Evolutionary conservation across 2,888 invertebrate species (phyloP).

Genomic region (Saturnia japonica): DNA sequence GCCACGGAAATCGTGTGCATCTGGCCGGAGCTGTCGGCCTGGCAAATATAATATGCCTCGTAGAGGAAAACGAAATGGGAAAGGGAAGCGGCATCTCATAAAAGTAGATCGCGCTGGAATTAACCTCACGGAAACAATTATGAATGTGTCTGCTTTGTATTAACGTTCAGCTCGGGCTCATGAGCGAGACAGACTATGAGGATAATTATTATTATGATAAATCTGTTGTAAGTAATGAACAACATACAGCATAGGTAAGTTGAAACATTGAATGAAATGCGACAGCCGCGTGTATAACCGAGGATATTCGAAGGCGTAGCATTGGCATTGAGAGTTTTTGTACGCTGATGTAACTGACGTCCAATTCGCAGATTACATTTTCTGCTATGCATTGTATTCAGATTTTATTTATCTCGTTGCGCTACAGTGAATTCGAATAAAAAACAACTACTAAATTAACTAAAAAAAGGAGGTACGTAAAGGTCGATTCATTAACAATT

Average conservation of each 20-base stretch:
- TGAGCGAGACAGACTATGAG: neutral
- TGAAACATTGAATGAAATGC: conserved; percentile 46
- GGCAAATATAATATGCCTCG: conserved; percentile 47
- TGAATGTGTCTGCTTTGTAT: conserved; percentile 28
- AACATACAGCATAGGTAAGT: conserved; percentile 22
- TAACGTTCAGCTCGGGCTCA: conserved; percentile 15
- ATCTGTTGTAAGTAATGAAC: neutral
- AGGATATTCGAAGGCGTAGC: conserved; percentile 52
- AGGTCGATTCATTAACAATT: conserved; percentile 38
- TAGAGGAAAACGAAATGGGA: conserved; percentile 62
- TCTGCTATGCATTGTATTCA: conserved; percentile 60
- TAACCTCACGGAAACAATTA: conserved; percentile 44
- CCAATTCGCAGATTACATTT: conserved; percentile 52
- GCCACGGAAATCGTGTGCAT: conserved; percentile 63
- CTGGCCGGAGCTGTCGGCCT: conserved; percentile 47
- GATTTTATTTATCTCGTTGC: conserved; percentile 62
- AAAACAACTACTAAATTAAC: conserved; percentile 45
- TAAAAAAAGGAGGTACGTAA: conserved; percentile 46
- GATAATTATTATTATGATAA: conserved; percentile 14
- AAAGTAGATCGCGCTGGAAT: conserved; percentile 46
- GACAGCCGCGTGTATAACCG: conserved; percentile 36
- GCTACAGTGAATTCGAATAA: conserved; percentile 57
- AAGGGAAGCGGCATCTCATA: conserved; percentile 57
- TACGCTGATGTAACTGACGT: conserved; percentile 64
- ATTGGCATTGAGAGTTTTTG: conserved; percentile 70